phyloP scores from a whole-genome alignment of 2,797 vertebrate species.

The Heterohyrax brucei region DNA sequence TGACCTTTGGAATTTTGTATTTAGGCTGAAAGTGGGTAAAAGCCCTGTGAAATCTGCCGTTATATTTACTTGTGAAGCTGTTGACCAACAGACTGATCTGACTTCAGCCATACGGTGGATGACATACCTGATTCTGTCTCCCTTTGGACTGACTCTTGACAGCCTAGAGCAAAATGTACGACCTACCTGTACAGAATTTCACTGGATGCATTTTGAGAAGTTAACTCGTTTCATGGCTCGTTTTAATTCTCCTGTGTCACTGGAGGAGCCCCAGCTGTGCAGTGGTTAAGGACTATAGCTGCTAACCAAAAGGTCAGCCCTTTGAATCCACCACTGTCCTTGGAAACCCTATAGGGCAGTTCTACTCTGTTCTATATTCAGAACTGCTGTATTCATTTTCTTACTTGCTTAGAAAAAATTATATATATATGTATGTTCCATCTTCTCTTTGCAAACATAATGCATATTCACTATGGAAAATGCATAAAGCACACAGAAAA shows the following conservation, averaged over 20 bases:
- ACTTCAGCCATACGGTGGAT: neutral
- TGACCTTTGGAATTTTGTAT: slow-evolving; percentile 41
- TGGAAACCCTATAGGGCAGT: too few relatives aligned
- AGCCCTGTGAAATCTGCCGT: slow-evolving; percentile 20
- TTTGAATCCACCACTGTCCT: too few relatives aligned
- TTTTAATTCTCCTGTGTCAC: slow-evolving; percentile 46
- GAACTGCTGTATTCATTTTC: neutral
- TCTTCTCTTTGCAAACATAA: slow-evolving; percentile 54
- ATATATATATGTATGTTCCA: neutral
- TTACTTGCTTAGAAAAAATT: neutral
- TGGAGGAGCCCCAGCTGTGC: neutral
- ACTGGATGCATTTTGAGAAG: neutral
- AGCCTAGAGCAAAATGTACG: slow-evolving; percentile 27
- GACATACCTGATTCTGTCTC: neutral
- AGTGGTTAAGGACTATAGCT: too few relatives aligned
- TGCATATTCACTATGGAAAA: slow-evolving; percentile 16
- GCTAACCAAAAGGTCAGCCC: too few relatives aligned
- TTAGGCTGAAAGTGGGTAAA: neutral
- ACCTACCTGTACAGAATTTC: neutral
- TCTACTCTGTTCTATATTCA: too few relatives aligned
- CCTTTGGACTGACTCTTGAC: slow-evolving; percentile 31
- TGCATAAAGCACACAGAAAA: neutral
- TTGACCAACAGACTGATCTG: slow-evolving; percentile 25
- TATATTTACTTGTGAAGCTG: slow-evolving; percentile 47
- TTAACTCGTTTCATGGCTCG: slow-evolving; percentile 30